These are phyloP conservation scores for Notothenia rossii DNA, from an alignment of 2,113 vertebrate species.

Conservation along the genomic window DNA sequence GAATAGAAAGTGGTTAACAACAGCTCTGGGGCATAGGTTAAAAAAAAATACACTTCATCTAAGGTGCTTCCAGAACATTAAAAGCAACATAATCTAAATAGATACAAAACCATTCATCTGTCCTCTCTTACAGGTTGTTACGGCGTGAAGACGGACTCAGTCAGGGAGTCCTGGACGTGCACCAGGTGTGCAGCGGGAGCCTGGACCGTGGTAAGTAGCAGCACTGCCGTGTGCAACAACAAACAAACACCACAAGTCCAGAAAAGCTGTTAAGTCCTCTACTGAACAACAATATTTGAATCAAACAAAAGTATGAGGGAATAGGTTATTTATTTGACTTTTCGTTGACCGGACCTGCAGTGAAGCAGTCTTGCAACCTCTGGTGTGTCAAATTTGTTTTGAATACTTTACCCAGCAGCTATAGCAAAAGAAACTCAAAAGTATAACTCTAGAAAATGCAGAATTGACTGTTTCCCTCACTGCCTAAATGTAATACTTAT, in stretches of 20 bases:
- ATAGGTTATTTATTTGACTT: neutral
- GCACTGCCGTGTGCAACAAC: neutral
- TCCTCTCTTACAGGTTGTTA: constrained; percentile 89
- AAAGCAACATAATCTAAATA: neutral
- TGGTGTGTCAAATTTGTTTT: neutral
- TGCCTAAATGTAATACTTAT: neutral
- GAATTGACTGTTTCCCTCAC: neutral
- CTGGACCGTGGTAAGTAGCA: constrained; percentile 89
- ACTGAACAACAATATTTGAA: neutral
- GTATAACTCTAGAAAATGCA: neutral
- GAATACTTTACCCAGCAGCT: neutral
- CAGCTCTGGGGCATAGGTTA: neutral
- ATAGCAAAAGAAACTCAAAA: neutral
- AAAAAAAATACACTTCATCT: neutral
- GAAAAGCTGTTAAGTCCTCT: neutral
- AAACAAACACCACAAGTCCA: neutral
- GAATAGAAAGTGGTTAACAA: neutral
- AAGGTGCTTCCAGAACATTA: neutral
- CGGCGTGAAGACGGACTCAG: constrained; percentile 88
- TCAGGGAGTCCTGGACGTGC: constrained; percentile 86
- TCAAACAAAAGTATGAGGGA: neutral
- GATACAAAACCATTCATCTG: constrained; percentile 9
- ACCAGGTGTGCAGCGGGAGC: constrained; percentile 89
- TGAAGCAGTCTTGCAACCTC: too few relatives aligned
- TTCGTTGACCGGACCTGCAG: neutral